These are phyloP conservation scores for Montipora capricornis DNA, from an alignment of 64 coral and sea anemone genomes.

Conservation along the genomic window DNA sequence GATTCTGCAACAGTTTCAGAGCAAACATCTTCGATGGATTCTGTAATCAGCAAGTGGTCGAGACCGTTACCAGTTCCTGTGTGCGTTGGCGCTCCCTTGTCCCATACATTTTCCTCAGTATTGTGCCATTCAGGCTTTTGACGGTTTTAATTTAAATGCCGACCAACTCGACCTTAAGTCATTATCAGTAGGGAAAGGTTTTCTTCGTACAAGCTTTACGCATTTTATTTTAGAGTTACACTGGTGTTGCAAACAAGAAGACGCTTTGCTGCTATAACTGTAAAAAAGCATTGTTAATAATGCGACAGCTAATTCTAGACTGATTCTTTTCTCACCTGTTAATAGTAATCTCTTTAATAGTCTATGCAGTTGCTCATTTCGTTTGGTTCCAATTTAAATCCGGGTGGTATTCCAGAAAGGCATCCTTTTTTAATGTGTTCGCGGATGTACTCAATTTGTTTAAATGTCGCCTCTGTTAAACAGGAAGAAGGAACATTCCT, in stretches of 20 bases:
- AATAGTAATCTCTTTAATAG: no score
- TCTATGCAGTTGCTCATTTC: no score
- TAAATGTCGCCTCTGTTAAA: no score
- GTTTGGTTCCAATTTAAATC: slow-evolving; percentile 50
- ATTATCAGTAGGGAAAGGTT: no score
- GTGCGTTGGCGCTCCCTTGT: neutral
- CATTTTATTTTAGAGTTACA: slow-evolving; percentile 7
- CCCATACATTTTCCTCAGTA: neutral
- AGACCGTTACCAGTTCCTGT: neutral
- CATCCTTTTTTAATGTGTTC: slow-evolving; percentile 57
- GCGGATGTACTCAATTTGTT: no score
- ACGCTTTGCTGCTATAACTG: neutral
- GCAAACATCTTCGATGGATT: neutral
- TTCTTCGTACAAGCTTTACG: neutral
- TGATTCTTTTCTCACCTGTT: slow-evolving; percentile 16
- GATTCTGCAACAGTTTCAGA: neutral
- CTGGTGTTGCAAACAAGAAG: neutral
- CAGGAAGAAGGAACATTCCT: no score
- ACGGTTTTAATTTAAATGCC: neutral
- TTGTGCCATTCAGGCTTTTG: neutral
- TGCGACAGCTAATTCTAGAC: slow-evolving; percentile 28
- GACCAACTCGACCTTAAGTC: no score
- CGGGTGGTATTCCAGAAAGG: slow-evolving; percentile 49
- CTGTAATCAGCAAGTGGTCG: neutral
- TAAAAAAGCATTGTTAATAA: slow-evolving; percentile 30